A percentile compares a stretch with the other conserved stretches of the same genome.
Evolutionary conservation across 1,140 invertebrate species (phyloP).

Genomic region (Steinernema khuongi): DNA sequence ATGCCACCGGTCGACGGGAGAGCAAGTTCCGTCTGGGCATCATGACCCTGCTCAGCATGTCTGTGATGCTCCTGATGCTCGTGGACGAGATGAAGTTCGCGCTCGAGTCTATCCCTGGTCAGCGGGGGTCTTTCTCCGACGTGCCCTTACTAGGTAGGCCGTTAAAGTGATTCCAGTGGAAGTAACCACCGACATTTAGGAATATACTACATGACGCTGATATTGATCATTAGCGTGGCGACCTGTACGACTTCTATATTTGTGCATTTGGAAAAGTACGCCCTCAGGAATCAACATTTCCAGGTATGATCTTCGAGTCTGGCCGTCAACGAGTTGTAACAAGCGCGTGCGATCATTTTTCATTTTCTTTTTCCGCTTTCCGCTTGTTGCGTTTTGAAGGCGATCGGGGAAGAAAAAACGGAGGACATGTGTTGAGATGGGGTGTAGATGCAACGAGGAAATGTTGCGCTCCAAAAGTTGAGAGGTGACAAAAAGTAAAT

Average conservation of each 20-base stretch:
- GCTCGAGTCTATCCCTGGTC: constrained; percentile 55
- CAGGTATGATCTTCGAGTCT: not conserved
- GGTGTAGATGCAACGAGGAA: too few species aligned
- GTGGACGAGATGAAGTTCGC: constrained; percentile 59
- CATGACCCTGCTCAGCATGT: constrained; percentile 50
- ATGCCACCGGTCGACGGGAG: constrained; percentile 54
- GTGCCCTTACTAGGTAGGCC: constrained; percentile 50
- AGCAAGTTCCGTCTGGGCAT: constrained; percentile 55
- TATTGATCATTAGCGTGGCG: constrained; percentile 52
- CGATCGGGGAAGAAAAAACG: too few species aligned
- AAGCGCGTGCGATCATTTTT: too few species aligned
- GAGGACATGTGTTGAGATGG: too few species aligned
- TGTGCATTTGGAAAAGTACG: constrained; percentile 56
- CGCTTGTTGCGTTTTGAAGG: too few species aligned
- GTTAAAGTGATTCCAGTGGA: not conserved
- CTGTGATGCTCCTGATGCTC: constrained; percentile 57
- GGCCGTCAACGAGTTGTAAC: not conserved
- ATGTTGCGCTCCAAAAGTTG: too few species aligned
- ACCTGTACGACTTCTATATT: constrained; percentile 57
- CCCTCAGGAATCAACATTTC: constrained; percentile 43
- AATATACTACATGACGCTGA: constrained; percentile 58
- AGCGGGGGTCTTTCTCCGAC: constrained; percentile 55
- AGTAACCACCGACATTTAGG: constrained; percentile 39
- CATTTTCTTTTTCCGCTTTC: too few species aligned
- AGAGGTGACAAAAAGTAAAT: too few species aligned